phyloP scores from a whole-genome alignment of 2,888 invertebrate genomes.

The Argyresthia goedartella region DNA sequence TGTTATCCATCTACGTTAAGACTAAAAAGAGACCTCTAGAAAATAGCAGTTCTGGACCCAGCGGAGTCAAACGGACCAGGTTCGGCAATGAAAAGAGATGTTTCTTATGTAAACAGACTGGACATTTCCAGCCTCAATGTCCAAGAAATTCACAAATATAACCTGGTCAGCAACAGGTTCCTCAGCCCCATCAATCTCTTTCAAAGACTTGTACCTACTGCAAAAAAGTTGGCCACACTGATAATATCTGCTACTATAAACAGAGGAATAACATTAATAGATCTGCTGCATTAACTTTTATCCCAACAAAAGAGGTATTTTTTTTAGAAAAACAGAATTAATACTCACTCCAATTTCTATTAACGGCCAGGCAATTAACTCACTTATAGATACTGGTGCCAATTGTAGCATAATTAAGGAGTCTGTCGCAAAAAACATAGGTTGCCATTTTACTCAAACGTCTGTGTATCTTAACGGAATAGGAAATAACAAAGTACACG shows the following conservation, averaged over 20 bases:
- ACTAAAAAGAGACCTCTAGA: neutral
- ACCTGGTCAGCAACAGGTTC: too few relatives aligned
- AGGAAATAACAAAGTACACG: conserved; percentile 1
- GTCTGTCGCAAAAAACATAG: neutral
- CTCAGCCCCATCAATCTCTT: neutral
- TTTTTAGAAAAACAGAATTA: neutral
- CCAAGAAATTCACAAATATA: too few relatives aligned
- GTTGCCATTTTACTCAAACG: neutral
- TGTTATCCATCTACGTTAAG: too few relatives aligned
- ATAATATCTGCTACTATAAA: neutral
- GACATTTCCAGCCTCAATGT: too few relatives aligned
- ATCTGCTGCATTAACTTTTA: too few relatives aligned
- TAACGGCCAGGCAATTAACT: neutral
- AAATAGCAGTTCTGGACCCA: neutral
- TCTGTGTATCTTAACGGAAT: conserved; percentile 1
- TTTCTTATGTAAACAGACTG: too few relatives aligned
- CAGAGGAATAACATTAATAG: too few relatives aligned
- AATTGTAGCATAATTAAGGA: neutral
- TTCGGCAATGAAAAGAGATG: too few relatives aligned
- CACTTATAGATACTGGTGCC: neutral
- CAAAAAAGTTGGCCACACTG: neutral
- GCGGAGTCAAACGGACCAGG: too few relatives aligned
- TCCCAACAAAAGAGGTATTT: neutral
- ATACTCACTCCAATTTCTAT: neutral
- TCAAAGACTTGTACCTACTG: neutral